Conservation (phyloP, 2,113 vertebrate genomes). For the Tiliqua scincoides region DNA sequence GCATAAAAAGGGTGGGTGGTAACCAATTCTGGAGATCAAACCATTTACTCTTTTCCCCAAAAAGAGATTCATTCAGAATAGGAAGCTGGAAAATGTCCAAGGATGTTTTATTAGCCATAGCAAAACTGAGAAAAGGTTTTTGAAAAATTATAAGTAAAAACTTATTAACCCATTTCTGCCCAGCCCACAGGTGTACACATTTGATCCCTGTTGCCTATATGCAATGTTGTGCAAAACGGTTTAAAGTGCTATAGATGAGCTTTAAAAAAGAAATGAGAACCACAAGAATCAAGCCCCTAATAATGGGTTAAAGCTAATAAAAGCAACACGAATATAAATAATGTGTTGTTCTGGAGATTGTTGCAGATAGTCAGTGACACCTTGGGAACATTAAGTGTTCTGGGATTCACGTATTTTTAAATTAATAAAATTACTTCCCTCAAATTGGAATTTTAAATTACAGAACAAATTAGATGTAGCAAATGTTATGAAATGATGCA, state of each 20-base stretch:
- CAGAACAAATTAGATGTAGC: neutral
- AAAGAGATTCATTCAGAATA: neutral
- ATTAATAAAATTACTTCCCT: constrained; percentile 5
- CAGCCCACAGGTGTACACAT: no score
- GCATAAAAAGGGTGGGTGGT: neutral
- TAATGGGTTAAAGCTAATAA: neutral
- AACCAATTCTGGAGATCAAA: neutral
- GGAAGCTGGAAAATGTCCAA: neutral
- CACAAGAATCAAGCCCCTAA: neutral
- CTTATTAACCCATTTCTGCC: no score
- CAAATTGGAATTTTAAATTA: neutral
- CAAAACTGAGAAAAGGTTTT: neutral
- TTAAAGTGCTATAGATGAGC: neutral
- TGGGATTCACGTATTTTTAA: neutral
- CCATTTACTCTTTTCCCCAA: no score
- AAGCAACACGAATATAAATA: neutral
- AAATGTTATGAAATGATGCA: neutral
- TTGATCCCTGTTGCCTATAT: no score
- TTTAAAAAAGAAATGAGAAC: neutral
- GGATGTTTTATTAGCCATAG: no score
- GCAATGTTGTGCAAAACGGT: neutral
- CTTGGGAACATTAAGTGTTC: neutral
- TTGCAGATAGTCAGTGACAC: neutral
- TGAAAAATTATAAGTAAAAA: neutral
- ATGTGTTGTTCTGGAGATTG: neutral